Percentiles rank a stretch among this genome's conserved stretches.
Evolutionary conservation across 2,797 vertebrate genomes (phyloP).

Genomic region (Anguilla obscura): DNA sequence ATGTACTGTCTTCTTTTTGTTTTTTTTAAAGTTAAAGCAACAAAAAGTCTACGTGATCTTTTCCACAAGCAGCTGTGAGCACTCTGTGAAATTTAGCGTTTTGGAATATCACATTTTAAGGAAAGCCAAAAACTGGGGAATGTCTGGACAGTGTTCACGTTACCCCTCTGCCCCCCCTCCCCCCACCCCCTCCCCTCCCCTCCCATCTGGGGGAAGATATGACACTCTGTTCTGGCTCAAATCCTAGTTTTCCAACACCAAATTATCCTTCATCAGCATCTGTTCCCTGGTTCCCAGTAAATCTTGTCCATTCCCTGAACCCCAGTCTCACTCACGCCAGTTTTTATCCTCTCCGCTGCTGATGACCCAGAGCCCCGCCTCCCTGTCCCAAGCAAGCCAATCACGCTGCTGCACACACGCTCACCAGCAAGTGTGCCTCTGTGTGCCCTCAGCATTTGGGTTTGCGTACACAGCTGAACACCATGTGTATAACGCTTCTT

Average conservation of each 20-base stretch:
- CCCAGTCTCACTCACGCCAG: not conserved
- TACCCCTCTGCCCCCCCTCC: not conserved
- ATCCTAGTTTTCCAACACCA: not conserved
- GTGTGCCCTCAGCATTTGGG: not conserved
- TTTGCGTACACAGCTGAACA: not conserved
- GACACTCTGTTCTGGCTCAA: not conserved
- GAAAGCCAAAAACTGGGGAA: not conserved
- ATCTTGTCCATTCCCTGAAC: not conserved
- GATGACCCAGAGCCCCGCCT: not conserved
- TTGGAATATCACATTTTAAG: not conserved
- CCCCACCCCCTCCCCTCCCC: not conserved
- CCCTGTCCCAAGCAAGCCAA: not conserved
- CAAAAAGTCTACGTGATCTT: not conserved
- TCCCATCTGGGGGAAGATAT: not conserved
- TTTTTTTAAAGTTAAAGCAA: not conserved
- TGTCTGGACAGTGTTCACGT: not conserved
- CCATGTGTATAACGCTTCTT: not conserved
- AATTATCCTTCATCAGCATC: not conserved
- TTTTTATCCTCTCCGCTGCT: not conserved
- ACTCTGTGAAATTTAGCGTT: not conserved
- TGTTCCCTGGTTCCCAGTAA: not conserved
- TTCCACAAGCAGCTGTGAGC: not conserved
- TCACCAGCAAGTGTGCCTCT: not conserved
- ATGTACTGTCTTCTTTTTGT: not conserved
- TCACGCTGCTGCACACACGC: not conserved